A percentile compares a stretch with the other conserved stretches of the same genome.
These are phyloP conservation scores for Cavia porcellus DNA, from an alignment of 2,113 vertebrate genomes.

Conservation along the genomic window DNA sequence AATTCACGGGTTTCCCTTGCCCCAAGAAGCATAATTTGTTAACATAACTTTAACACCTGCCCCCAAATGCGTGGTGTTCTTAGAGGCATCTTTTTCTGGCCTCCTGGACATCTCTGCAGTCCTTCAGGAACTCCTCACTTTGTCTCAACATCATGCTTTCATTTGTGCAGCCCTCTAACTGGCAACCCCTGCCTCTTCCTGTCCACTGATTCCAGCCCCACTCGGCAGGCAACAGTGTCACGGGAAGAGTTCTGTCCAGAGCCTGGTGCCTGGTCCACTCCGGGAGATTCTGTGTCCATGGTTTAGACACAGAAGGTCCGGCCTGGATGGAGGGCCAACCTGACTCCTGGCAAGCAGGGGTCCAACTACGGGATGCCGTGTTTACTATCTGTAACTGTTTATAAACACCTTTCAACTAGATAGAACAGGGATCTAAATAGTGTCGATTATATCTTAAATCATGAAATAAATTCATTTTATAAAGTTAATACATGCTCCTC, in stretches of 20 bases:
- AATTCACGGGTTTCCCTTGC: neutral
- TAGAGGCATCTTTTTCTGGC: neutral
- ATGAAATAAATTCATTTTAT: neutral
- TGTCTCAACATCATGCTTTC: neutral
- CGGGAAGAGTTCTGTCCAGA: neutral
- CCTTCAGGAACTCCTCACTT: neutral
- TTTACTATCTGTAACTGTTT: neutral
- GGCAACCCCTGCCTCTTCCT: neutral
- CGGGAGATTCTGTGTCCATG: neutral
- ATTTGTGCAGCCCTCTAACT: neutral
- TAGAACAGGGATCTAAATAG: neutral
- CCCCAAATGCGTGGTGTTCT: rapidly evolving
- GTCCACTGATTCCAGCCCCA: neutral
- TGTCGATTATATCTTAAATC: neutral
- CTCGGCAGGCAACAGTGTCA: no score
- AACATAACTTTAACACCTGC: neutral
- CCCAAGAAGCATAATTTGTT: neutral
- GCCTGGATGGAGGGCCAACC: rapidly evolving
- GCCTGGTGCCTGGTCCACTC: rapidly evolving
- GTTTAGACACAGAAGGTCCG: neutral
- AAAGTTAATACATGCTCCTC: neutral
- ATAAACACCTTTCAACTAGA: neutral
- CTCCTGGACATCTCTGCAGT: neutral
- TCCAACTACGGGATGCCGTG: no score
- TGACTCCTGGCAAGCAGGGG: neutral